A percentile compares a stretch with the other conserved stretches of the same genome.
These are phyloP conservation scores for Drosophila colorata DNA, from an alignment of 2,888 invertebrate species.

Conservation along the genomic window DNA sequence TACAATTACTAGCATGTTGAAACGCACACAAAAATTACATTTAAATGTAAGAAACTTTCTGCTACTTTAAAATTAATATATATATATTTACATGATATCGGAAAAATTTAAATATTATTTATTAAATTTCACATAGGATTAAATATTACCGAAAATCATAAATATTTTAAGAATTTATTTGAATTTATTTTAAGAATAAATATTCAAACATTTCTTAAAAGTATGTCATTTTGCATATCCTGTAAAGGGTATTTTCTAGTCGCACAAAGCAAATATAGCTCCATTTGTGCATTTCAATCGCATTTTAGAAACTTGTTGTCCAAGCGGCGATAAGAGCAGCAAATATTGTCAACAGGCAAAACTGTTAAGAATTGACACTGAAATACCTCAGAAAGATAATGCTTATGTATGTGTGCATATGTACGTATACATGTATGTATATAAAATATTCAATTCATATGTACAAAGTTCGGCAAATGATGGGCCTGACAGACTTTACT, in stretches of 20 bases:
- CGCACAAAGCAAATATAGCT: not conserved
- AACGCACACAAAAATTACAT: too few relatives aligned
- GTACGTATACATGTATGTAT: not conserved
- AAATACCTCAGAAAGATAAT: slow-evolving; percentile 5
- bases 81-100: too few relatives aligned
- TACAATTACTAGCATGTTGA: too few relatives aligned
- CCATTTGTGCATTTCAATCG: not conserved
- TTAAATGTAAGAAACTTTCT: too few relatives aligned
- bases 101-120: too few relatives aligned
- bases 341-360: slow-evolving; percentile 17
- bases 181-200: too few relatives aligned
- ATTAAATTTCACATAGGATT: too few relatives aligned
- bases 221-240: too few relatives aligned
- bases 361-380: slow-evolving; percentile 23
- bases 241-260: slow-evolving; percentile 17
- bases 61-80: too few relatives aligned
- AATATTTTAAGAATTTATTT: too few relatives aligned
- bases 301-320: not conserved
- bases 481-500: not conserved
- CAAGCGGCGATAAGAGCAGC: slow-evolving; percentile 13
- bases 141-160: too few relatives aligned
- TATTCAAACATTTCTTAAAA: not conserved
- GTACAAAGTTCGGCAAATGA: not conserved
- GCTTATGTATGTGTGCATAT: not conserved
- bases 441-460: not conserved